These are phyloP conservation scores for Leptoteleia sp. DNA, from an alignment of 1,140 invertebrate genomes.

Conservation along the genomic window DNA sequence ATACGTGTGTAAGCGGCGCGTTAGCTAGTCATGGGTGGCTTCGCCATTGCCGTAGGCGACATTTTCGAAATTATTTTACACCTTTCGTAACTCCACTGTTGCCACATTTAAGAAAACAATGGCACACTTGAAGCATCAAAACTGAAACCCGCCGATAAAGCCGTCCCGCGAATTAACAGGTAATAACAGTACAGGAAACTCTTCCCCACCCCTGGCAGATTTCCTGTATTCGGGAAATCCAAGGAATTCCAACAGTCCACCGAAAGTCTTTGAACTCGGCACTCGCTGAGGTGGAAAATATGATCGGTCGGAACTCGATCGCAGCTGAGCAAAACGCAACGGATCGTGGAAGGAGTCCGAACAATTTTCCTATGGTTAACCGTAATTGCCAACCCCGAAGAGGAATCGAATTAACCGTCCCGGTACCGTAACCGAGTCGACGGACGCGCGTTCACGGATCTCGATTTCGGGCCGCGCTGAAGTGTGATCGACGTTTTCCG, in stretches of 20 bases:
- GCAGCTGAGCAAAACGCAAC: constrained; percentile 16
- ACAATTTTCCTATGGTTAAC: constrained; percentile 42
- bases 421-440: constrained; percentile 34
- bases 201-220: no score
- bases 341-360: constrained; percentile 9
- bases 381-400: constrained; percentile 38
- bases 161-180: not conserved
- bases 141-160: not conserved
- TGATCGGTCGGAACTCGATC: constrained; percentile 45
- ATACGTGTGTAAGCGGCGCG: not conserved
- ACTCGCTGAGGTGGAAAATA: constrained; percentile 55
- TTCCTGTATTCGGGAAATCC: constrained; percentile 29
- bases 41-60: constrained; percentile 33
- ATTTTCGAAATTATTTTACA: constrained; percentile 49
- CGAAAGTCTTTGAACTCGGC: constrained; percentile 52
- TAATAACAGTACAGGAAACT: no score
- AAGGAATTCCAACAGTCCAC: constrained; percentile 23
- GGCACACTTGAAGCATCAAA: not conserved
- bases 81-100: constrained; percentile 27
- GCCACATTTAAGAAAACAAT: constrained; percentile 7
- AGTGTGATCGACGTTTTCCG: constrained; percentile 59
- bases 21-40: constrained; percentile 11
- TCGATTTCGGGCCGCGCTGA: constrained; percentile 39
- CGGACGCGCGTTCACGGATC: constrained; percentile 55
- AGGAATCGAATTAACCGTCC: constrained; percentile 33